Percentiles rank a stretch among this genome's conserved stretches.
These are phyloP conservation scores for Paraescarpia echinospica DNA, from an alignment of 1,140 invertebrate species.

Conservation along the genomic window DNA sequence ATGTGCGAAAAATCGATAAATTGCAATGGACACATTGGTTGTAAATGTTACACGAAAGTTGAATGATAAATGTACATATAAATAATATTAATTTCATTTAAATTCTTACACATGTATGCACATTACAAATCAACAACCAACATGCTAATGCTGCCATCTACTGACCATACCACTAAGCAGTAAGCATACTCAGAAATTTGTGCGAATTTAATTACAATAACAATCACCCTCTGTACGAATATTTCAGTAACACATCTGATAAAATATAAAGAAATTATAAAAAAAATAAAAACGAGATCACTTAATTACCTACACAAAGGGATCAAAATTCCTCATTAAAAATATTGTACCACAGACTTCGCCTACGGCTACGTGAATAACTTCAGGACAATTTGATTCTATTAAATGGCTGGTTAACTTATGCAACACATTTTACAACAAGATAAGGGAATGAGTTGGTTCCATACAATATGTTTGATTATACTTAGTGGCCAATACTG, in stretches of 20 bases:
- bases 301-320: neutral
- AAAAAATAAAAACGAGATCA: neutral
- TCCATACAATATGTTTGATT: no score
- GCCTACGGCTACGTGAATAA: no score
- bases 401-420: no score
- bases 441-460: no score
- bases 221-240: neutral
- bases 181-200: neutral
- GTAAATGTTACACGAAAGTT: neutral
- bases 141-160: neutral
- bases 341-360: neutral
- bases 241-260: neutral
- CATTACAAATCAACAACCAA: neutral
- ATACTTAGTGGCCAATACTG: no score
- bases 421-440: no score
- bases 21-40: neutral
- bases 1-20: neutral
- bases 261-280: neutral
- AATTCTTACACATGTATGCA: neutral
- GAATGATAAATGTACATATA: neutral
- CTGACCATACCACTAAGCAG: neutral
- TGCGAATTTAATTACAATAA: neutral
- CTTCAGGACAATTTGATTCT: no score
- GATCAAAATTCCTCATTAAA: neutral
- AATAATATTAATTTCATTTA: neutral